Evolutionary conservation across 2,888 invertebrate species (phyloP), one percentile per base, ranked within the genome.

Genomic region (Byasa hedistus): DNA sequence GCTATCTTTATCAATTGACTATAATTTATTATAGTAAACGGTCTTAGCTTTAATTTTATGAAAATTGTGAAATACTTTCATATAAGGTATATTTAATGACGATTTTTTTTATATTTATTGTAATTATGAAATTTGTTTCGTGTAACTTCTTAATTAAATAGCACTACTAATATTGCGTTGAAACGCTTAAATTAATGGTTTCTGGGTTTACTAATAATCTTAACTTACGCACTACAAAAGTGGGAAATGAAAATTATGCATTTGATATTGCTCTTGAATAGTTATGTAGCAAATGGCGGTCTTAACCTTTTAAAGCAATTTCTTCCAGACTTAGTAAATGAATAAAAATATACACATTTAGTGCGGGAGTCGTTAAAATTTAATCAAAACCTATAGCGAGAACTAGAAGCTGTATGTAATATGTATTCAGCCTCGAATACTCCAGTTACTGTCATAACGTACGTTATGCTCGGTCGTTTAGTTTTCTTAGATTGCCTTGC

Each of bases 391-490:
- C 15, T 21, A 44, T 36, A 60, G 22, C 55, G 27, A 60, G 48
- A 60, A 44, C 23, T 44, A n/a, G 12, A 12, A 32, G 1, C 36
- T n/a, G 24, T 36, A 54, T 54, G 36, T 39, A 32, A 39, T 56
- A 17, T 24, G 56, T 39, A 61, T 52, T 22, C 61, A 48, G 51
- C 57, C 48, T 51, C 65, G 61, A 61, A 27, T 65, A 22, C 10
- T 56, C 19, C 23, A 36, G 60, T 56, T 61, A 56, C 51, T 48
- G 23, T 65, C 61, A 56, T 65, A 55, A 27, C 60, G 24, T 52
- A 51, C 61, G 15, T 64, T 21, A 65, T 17, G 21, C 21, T 22
- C 27, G 44, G 23, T 21, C 27, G 32, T 22, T n/a, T 22, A 48
- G 44, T 21, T 65, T 65, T 60, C 23, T 10, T 61, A 51, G 55